These are phyloP conservation scores for Automeris io DNA, from an alignment of 2,888 invertebrate species.

Conservation along the genomic window DNA sequence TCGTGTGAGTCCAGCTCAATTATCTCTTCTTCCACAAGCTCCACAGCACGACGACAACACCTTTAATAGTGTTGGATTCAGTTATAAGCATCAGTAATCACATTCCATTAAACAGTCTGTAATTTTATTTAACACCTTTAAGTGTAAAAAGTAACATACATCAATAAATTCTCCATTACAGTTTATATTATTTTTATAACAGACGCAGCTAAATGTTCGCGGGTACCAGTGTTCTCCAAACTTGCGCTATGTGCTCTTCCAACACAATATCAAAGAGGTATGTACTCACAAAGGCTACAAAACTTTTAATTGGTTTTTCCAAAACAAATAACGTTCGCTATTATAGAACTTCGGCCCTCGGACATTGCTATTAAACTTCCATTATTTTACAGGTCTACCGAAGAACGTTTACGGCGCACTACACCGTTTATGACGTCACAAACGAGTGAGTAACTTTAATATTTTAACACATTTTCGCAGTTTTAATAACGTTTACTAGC, in stretches of 20 bases:
- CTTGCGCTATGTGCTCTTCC: conserved; percentile 90
- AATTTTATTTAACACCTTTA: too few relatives aligned
- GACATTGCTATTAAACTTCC: conserved; percentile 25
- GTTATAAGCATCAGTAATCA: too few relatives aligned
- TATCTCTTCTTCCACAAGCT: too few relatives aligned
- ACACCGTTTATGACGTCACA: conserved; percentile 93
- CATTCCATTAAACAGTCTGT: too few relatives aligned
- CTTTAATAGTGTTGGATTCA: too few relatives aligned
- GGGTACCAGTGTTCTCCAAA: conserved; percentile 92
- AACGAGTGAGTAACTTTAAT: conserved; percentile 85
- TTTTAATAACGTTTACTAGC: too few relatives aligned
- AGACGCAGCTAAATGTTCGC: conserved; percentile 92
- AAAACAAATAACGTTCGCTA: conserved; percentile 20
- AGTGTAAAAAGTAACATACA: too few relatives aligned
- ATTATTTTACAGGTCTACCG: conserved; percentile 84
- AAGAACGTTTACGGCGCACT: conserved; percentile 91
- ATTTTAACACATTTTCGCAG: conserved; percentile 21
- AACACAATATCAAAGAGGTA: conserved; percentile 94
- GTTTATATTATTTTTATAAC: conserved; percentile 51
- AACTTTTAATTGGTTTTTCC: conserved; percentile 39
- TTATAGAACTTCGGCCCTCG: conserved; percentile 22
- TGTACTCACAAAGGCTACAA: conserved; percentile 11
- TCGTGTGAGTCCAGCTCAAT: too few relatives aligned
- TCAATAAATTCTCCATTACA: conserved; percentile 9
- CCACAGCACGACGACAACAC: too few relatives aligned